Evolutionary conservation across 2,797 vertebrate genomes (phyloP).

Genomic region (Bovichtus variegatus): DNA sequence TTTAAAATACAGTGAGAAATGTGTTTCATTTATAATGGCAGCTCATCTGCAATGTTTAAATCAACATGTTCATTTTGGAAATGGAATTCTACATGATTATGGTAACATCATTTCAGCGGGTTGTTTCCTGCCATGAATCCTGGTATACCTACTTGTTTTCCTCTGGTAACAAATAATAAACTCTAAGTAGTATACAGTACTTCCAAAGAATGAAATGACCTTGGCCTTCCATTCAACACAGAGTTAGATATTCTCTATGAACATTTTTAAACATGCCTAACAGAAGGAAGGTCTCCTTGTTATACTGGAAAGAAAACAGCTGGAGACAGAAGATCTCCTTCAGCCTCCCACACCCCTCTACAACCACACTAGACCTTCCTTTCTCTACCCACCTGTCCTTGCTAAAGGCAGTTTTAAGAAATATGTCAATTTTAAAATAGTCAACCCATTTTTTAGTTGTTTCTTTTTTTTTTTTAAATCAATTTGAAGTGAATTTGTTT

Average conservation of each 20-base stretch:
- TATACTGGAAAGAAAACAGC: not conserved
- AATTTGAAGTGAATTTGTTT: not conserved
- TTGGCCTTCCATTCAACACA: not conserved
- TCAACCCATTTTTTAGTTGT: no score
- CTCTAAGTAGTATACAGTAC: not conserved
- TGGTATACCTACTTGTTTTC: not conserved
- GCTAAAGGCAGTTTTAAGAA: not conserved
- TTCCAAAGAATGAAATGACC: not conserved
- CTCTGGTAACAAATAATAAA: not conserved
- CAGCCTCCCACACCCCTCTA: not conserved
- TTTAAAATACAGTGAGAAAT: not conserved
- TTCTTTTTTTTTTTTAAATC: not conserved
- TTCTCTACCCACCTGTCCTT: not conserved
- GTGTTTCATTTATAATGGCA: not conserved
- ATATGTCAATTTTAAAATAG: no score
- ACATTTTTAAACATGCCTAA: not conserved
- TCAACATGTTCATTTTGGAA: not conserved
- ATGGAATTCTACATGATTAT: not conserved
- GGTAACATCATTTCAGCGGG: not conserved
- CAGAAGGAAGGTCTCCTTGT: not conserved
- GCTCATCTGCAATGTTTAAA: not conserved
- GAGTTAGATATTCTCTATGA: not conserved
- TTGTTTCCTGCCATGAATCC: not conserved
- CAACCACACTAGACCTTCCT: not conserved
- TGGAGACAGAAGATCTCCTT: slow-evolving; percentile 3